phyloP scores from a whole-genome alignment of 2,113 vertebrate genomes.

The Cepphus grylle region DNA sequence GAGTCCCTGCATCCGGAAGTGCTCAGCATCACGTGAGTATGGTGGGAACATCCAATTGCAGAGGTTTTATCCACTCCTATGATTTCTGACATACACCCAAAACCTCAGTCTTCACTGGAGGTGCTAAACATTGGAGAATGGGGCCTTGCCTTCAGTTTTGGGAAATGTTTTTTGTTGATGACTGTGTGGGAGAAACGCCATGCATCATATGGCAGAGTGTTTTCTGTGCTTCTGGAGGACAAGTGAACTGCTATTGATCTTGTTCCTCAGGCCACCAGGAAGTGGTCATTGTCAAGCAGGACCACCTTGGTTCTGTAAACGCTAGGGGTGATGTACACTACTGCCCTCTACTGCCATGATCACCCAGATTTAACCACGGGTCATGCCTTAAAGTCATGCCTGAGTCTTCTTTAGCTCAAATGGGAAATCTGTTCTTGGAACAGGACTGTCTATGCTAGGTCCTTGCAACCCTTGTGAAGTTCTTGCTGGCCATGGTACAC shows the following conservation, averaged over 20 bases:
- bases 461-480: background rate
- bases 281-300: background rate
- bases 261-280: background rate
- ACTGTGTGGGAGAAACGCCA: fast-evolving
- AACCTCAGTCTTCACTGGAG: background rate
- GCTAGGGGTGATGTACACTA: background rate
- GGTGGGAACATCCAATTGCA: background rate
- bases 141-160: background rate
- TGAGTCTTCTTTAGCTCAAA: background rate
- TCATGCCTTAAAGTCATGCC: background rate
- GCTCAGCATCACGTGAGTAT: background rate
- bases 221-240: background rate
- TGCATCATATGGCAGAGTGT: background rate
- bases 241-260: background rate
- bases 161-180: background rate
- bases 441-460: background rate
- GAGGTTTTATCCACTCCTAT: background rate
- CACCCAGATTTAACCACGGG: background rate
- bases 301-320: background rate
- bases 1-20: background rate
- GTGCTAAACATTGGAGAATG: background rate
- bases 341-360: slow-evolving; percentile 13
- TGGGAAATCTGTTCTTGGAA: background rate
- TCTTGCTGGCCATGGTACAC: background rate
- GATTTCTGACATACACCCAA: background rate